Evolutionary conservation across 2,888 invertebrate species (phyloP), one percentile per base, ranked within the genome.

Genomic region (Anoncus sp.): DNA sequence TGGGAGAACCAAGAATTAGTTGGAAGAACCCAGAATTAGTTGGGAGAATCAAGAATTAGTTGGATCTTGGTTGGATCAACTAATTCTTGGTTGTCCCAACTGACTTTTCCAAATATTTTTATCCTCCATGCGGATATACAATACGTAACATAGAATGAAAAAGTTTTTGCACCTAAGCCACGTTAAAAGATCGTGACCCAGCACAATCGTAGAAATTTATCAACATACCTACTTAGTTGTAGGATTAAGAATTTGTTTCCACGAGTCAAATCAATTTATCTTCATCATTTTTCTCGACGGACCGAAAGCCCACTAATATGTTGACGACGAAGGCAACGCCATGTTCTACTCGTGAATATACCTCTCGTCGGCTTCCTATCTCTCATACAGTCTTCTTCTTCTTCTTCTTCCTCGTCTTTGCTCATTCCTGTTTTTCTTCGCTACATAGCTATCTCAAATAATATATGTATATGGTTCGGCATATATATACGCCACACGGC

Each of bases 381-480:
- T 75, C 71, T 71, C 73, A n/a, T 55, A 47, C 24, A 38, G 40
- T 60, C 67, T 47, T 60, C 38, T 73, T 69, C 59, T 47, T 62
- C 57, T 51, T 57, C 24, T 38, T 57, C 40, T 45, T 43, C 40
- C 40, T 49, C 47, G 40, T 40, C 43, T 47, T 31, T 38, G 22
- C 24, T 40, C 12, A 43, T 70, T 66, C 43, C 40, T 59, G 43
- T 70, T 77, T 55, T 66, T 77, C 47, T 59, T 63, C 49, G 63
- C 53, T 31, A 40, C 35, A 49, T 18, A 76, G 72, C 67, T 47
- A 79, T 59, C 72, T 51, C 66, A 66, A 49, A 62, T 75, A 78
- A 78, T 78, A 75, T 78, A 75, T 78, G 78, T 78, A 75, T 78
- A 78, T 71, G 47, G 75, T 45, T 66, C 75, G 78, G 57, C 43